A percentile compares a stretch with the other conserved stretches of the same genome.
Conservation (phyloP, 2,113 vertebrate species). For the Sciurus niger region DNA sequence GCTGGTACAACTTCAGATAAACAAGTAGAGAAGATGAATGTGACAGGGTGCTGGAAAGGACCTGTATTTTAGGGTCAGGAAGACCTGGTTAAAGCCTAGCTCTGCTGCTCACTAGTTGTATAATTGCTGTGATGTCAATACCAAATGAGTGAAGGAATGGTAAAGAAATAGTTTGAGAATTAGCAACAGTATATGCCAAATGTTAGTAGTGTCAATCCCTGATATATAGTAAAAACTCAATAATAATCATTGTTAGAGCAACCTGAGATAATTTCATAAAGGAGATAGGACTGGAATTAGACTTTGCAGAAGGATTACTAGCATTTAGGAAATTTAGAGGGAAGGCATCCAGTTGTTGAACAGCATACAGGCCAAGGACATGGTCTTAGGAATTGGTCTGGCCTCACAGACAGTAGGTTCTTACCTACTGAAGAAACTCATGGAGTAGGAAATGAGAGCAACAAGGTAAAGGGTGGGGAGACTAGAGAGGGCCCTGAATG, state of each 20-base stretch:
- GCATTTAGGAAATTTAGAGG: not conserved
- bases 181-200: not conserved
- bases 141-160: not conserved
- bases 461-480: not conserved
- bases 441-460: not conserved
- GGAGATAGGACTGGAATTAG: not conserved
- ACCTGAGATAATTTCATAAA: not conserved
- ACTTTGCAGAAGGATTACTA: not conserved
- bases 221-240: not conserved
- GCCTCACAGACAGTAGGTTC: not conserved
- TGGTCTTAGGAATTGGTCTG: not conserved
- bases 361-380: not conserved
- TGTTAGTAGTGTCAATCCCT: not conserved
- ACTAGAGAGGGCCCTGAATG: not conserved
- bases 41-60: not conserved
- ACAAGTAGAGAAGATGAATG: not conserved
- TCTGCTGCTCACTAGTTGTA: not conserved
- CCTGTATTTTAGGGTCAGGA: not conserved
- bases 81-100: not conserved
- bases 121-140: not conserved
- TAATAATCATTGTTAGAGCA: not conserved
- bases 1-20: not conserved
- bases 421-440: not conserved
- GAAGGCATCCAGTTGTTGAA: not conserved
- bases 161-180: not conserved